A percentile compares a stretch with the other conserved stretches of the same genome.
Evolutionary conservation across 2,888 invertebrate species (phyloP).

Genomic region (Dryomyza anilis): DNA sequence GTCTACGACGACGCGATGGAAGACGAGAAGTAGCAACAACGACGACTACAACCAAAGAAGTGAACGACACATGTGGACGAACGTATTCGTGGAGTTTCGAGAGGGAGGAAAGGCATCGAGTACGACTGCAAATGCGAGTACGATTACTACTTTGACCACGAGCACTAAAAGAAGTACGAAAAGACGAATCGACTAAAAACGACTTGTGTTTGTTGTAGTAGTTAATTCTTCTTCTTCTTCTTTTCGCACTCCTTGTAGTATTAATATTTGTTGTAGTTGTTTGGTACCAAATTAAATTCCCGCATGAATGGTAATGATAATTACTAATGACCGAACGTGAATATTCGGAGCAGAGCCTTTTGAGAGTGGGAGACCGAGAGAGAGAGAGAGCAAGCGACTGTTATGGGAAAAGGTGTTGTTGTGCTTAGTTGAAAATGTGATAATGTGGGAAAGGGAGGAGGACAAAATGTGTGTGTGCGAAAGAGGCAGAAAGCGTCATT

Average conservation of each 20-base stretch:
- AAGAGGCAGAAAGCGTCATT: not conserved
- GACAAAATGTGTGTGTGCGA: not conserved
- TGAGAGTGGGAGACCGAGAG: not conserved
- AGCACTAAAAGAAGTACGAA: not conserved
- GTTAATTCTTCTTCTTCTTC: not conserved
- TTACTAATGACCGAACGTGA: constrained; percentile 41
- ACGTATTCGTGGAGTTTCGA: not conserved
- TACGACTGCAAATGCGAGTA: not conserved
- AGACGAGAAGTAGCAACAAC: not conserved
- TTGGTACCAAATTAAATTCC: constrained; percentile 40
- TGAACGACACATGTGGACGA: not conserved
- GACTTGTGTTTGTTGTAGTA: constrained; percentile 5
- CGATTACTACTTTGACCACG: constrained; percentile 21
- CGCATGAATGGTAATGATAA: constrained; percentile 43
- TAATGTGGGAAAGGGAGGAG: not conserved
- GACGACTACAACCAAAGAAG: not conserved
- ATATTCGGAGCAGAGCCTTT: constrained; percentile 11
- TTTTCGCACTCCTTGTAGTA: constrained; percentile 8
- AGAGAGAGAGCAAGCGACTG: not conserved
- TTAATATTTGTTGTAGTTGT: constrained; percentile 27
- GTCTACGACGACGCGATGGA: no score
- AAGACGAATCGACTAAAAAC: constrained; percentile 5
- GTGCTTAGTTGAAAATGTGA: no score
- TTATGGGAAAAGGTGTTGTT: not conserved
- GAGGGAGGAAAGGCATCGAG: not conserved